Conservation (phyloP, 23 tunicate species). For the Styela plicata region DNA sequence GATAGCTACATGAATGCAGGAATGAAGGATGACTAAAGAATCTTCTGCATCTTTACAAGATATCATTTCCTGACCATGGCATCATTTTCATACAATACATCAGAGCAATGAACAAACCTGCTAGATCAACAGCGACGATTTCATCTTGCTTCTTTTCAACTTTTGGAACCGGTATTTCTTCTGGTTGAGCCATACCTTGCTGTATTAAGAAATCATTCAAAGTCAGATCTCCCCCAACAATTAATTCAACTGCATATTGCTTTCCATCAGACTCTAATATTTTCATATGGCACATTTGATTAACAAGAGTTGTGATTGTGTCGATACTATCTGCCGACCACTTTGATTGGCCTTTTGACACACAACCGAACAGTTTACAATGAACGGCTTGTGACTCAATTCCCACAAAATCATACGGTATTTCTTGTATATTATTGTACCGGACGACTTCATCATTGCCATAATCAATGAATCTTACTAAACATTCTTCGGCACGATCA, state of each 20-base stretch:
- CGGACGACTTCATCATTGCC: conserved; percentile 9
- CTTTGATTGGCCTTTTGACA: neutral
- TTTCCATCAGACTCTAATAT: neutral
- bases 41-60: no score
- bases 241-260: neutral
- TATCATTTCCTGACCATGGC: no score
- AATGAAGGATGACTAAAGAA: no score
- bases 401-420: neutral
- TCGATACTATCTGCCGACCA: conserved; percentile 10
- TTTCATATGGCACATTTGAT: neutral
- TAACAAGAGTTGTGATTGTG: neutral
- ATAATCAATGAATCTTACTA: neutral
- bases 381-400: conserved; percentile 12
- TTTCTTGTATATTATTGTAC: neutral
- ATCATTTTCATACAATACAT: no score
- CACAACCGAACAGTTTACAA: neutral
- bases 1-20: no score
- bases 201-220: neutral
- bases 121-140: no score
- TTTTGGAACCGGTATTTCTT: no score
- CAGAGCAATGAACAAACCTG: no score
- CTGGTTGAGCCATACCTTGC: neutral
- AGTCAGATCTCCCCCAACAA: neutral
- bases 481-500: neutral
- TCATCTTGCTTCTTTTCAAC: neutral